phyloP scores from a whole-genome alignment of 2,888 invertebrate species.

The Monochamus alternatus region DNA sequence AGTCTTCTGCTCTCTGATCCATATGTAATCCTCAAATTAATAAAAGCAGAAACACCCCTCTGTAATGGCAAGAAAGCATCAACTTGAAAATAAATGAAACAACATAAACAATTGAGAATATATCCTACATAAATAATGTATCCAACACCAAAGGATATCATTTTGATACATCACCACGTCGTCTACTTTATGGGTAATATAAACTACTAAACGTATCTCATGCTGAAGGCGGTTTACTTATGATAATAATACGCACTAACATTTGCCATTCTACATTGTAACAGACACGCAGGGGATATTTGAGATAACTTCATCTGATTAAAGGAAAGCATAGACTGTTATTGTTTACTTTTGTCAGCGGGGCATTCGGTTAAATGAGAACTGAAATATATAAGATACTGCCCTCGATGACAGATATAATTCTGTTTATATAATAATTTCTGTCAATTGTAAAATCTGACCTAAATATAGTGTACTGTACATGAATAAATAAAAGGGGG shows the following conservation, averaged over 20 bases:
- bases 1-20: no score
- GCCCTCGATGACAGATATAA: not conserved
- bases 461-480: not conserved
- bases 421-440: not conserved
- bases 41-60: not conserved
- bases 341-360: slow-evolving; percentile 5
- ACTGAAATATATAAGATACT: not conserved
- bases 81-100: not conserved
- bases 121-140: slow-evolving; percentile 11
- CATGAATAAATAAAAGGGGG: not conserved
- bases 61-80: not conserved
- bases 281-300: slow-evolving; percentile 6
- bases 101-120: not conserved
- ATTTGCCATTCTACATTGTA: slow-evolving; percentile 6
- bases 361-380: not conserved
- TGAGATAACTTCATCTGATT: slow-evolving; percentile 28
- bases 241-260: slow-evolving; percentile 25
- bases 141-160: slow-evolving; percentile 6
- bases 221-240: slow-evolving; percentile 25
- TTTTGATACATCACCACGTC: slow-evolving; percentile 19
- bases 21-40: no score
- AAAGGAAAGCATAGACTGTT: slow-evolving; percentile 23
- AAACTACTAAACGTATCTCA: slow-evolving; percentile 26
- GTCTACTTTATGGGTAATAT: slow-evolving; percentile 21
- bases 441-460: not conserved